Base-by-base conservation (phyloP, 2,113 vertebrate genomes). In the Strigops habroptila region DNA sequence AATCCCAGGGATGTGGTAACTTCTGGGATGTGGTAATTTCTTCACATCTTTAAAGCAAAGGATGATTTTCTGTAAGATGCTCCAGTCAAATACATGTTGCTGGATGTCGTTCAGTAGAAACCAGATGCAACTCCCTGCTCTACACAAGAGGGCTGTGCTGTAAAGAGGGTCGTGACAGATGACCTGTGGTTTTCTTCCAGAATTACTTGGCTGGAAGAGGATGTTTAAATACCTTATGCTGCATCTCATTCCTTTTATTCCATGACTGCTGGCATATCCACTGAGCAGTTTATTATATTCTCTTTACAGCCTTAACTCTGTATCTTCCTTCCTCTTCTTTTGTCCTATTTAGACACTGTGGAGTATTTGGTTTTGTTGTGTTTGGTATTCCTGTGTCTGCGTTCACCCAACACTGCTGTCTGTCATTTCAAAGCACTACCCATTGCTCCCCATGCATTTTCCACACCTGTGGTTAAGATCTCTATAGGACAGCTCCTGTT, bases 41-140 rank as follows among this genome's bases (percentile, higher is more conserved):
- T 93, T 91, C 71, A 83, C 63, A 65, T 86, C 76, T 90, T 84
- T 68, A 48, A 91, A 82, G 65, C 9, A 67, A 78, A 21, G 18
- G 77, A 48, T 87, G 33, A 91, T 95, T 97, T 96, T 92, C 89
- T 95, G 39, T 63, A 55, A 90, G 92, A 94, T 88, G 80, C 76
- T 94, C 64, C n/a, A 59, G 59, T 93, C 71, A 83, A 28, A 82
- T 87, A 43, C 78, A 65, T 39, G 55, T 69, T 84, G 59, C 75
- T 79, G 89, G 91, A 94, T 0, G 0, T 39, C 0, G 2, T 80
- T 95, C 91, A 85, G 82, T 18, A 82, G 89, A 93, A 89, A 87
- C 52, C 89, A 95, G 89, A 89, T 94, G 93, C 49, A 68, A 28
- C n/a, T 86, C 85, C 68, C 71, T n/a, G 43, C 51, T 94, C 64